These are phyloP conservation scores for Oscheius sp. DNA, from an alignment of 1,140 invertebrate species.

Conservation along the genomic window DNA sequence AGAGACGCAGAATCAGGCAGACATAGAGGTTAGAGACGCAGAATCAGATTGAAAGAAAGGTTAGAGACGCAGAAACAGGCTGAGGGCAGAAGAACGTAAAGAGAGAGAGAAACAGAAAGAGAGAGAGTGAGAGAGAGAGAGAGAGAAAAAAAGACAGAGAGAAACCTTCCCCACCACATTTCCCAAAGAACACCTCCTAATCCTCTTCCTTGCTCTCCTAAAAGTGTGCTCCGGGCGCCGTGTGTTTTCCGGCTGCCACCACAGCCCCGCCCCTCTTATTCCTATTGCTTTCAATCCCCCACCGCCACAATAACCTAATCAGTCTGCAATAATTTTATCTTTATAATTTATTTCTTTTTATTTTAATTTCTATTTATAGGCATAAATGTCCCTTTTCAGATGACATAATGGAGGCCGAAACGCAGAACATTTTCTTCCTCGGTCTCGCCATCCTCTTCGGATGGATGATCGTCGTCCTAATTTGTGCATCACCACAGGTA, in stretches of 20 bases:
- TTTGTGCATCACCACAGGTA: neutral
- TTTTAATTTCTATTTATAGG: neutral
- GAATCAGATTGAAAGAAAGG: too few relatives aligned
- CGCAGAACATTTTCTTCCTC: slow-evolving; percentile 1
- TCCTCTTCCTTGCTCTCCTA: neutral
- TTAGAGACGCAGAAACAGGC: too few relatives aligned
- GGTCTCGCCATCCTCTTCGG: neutral
- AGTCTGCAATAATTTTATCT: too few relatives aligned
- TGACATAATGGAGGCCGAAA: neutral
- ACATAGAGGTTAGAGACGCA: too few relatives aligned
- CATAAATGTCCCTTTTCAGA: neutral
- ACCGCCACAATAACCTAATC: neutral
- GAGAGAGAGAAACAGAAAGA: too few relatives aligned
- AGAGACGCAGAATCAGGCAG: too few relatives aligned
- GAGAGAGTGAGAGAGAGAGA: too few relatives aligned
- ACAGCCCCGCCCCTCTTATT: neutral
- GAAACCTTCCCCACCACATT: too few relatives aligned
- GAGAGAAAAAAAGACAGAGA: too few relatives aligned
- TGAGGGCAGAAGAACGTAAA: too few relatives aligned
- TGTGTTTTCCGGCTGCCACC: neutral
- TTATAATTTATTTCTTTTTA: too few relatives aligned
- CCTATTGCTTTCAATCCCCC: neutral
- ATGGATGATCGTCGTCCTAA: neutral
- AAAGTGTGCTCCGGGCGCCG: neutral
- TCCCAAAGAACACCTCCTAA: neutral